Base-by-base conservation (phyloP, 2,113 vertebrate genomes). In the Sturnus vulgaris region DNA sequence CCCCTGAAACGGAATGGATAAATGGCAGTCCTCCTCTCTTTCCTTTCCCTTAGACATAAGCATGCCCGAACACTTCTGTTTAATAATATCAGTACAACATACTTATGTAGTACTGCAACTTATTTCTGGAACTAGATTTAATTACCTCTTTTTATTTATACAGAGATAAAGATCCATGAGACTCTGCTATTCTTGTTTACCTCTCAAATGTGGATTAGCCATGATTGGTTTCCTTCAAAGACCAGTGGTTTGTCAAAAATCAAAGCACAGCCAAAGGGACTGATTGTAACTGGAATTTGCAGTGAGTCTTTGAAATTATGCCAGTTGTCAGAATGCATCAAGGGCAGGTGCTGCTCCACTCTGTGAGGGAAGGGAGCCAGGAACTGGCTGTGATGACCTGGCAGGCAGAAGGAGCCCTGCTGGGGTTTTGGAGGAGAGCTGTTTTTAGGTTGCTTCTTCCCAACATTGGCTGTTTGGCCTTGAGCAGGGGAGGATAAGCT, bases 401-500 rank as follows among this genome's bases (percentile, higher is more conserved):
- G 71, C 56, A 71, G 57, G 73, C 66, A 65, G 82, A 23, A 87
- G 57, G 33, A 92, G 17, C n/a, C 75, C 71, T 73, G 24, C 57
- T 37, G 71, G 60, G 30, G 9, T 52, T 79, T 47, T 56, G 40
- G 44, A 73, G 40, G 4, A 75, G 70, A 68, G 21, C 39, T 88
- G 17, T 33, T 59, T 47, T n/a, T n/a, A 20, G 17, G 35, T n/a
- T 72, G 39, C 39, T 39, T 50, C n/a, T 79, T 72, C 35, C 16
- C 37, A 46, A 1, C 8, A 12, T 5, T 0, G 1, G 11, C 33
- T 56, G 12, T 15, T 15, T 80, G 4, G 7, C 35, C 28, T 44
- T 37, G 66, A 52, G 57, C 61, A 31, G 0, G 7, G 56, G 35
- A 72, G 52, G 53, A 21, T 31, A 5, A 71, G 44, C 31, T n/a